Evolutionary conservation across 2,113 vertebrate genomes (phyloP).

Genomic region (Nothoprocta perdicaria): DNA sequence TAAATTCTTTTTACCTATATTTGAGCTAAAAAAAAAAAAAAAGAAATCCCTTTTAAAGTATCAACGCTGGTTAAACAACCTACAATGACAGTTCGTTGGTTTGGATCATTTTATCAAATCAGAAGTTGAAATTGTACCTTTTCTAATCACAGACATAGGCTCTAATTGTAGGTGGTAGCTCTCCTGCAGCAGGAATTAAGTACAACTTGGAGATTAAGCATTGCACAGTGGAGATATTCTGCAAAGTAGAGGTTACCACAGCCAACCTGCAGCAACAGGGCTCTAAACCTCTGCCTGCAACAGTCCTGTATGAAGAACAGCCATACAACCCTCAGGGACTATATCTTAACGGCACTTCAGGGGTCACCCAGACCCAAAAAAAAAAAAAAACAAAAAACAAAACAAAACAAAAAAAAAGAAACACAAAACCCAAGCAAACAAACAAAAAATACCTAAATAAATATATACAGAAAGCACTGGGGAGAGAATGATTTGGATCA

Average conservation of each 20-base stretch:
- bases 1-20: neutral
- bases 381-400: neutral
- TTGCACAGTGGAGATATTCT: neutral
- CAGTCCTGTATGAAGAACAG: neutral
- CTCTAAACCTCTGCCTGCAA: neutral
- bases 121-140: neutral
- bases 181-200: neutral
- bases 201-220: neutral
- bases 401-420: too few relatives aligned
- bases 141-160: neutral
- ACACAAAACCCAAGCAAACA: too few relatives aligned
- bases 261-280: neutral
- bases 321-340: neutral
- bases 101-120: neutral
- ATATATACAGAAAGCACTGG: neutral
- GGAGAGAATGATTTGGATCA: fast-evolving
- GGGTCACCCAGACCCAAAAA: neutral
- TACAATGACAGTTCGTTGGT: neutral
- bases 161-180: neutral
- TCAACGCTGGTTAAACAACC: neutral
- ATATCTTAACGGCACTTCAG: neutral
- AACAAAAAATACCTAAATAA: too few relatives aligned
- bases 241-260: neutral
- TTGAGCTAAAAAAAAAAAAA: neutral
- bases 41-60: neutral